phyloP scores from a whole-genome alignment of 2,888 invertebrate species.

The Cremastinae sp. region DNA sequence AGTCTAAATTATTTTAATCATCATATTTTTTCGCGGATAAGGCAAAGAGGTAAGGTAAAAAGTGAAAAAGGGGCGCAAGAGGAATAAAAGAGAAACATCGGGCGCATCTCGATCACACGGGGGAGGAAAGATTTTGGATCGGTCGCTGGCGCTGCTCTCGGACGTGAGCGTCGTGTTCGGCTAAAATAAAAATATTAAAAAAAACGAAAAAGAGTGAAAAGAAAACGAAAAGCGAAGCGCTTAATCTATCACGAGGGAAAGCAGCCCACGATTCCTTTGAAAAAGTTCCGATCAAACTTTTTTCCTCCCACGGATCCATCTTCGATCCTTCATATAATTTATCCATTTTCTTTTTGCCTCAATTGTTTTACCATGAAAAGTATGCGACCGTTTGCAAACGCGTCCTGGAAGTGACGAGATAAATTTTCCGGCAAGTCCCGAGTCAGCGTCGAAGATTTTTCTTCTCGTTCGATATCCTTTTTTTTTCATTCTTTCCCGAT shows the following conservation, averaged over 20 bases:
- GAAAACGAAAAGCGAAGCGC: constrained; percentile 41
- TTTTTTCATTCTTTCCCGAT: constrained; percentile 27
- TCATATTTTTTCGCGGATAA: constrained; percentile 29
- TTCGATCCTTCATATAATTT: constrained; percentile 13
- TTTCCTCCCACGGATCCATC: constrained; percentile 3
- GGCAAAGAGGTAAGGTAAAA: not conserved
- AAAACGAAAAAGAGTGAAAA: constrained; percentile 21
- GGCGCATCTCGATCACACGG: constrained; percentile 13
- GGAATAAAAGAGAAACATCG: not conserved
- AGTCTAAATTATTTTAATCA: constrained; percentile 37
- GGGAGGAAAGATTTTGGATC: constrained; percentile 23
- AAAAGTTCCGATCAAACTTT: constrained; percentile 18
- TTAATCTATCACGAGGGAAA: constrained; percentile 62
- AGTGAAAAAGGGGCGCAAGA: not conserved
- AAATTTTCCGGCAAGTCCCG: constrained; percentile 17
- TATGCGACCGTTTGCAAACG: constrained; percentile 20
- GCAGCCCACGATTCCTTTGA: constrained; percentile 49
- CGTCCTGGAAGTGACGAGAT: constrained; percentile 32
- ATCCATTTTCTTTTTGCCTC: constrained; percentile 2
- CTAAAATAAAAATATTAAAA: constrained; percentile 44
- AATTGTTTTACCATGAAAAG: constrained; percentile 28
- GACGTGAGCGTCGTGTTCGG: constrained; percentile 54
- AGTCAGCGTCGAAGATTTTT: constrained; percentile 13
- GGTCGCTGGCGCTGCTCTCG: constrained; percentile 44
- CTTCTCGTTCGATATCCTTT: not conserved